These are phyloP conservation scores for Trichechus manatus DNA, from an alignment of 2,113 vertebrate genomes.

Conservation along the genomic window DNA sequence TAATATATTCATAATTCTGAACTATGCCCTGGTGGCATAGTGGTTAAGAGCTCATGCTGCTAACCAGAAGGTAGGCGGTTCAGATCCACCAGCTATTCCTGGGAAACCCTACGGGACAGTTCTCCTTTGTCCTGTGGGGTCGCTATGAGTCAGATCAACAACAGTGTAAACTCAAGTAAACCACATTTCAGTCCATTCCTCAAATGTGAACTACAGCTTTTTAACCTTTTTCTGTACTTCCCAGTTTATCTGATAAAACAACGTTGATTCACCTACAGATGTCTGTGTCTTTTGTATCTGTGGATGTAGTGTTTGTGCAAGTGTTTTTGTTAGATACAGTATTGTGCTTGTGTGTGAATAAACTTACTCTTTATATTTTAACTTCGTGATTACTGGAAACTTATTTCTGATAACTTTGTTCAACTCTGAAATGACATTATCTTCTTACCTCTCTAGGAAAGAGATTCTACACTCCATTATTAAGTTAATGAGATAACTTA, in stretches of 20 bases:
- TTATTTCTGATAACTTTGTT: conserved; percentile 23
- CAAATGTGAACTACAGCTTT: background rate
- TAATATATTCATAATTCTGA: background rate
- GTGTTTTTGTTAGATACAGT: background rate
- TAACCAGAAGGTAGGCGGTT: too few species aligned
- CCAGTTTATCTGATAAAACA: conserved; percentile 8
- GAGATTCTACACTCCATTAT: background rate
- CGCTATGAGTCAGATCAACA: too few species aligned
- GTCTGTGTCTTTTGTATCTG: background rate
- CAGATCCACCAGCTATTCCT: too few species aligned
- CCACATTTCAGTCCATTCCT: background rate
- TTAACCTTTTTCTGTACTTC: background rate
- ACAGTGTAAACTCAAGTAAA: background rate
- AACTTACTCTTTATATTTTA: conserved; percentile 23
- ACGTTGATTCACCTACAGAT: background rate
- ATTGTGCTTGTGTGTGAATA: background rate
- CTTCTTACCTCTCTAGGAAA: background rate
- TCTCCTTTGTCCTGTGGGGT: too few species aligned
- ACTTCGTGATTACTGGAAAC: background rate
- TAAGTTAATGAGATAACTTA: conserved; percentile 12
- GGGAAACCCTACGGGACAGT: too few species aligned
- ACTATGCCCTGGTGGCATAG: background rate
- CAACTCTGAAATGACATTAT: background rate
- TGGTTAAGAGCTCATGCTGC: too few species aligned
- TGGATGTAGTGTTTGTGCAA: background rate